Percentiles rank a stretch among this genome's conserved stretches.
These are phyloP conservation scores for Hydrochoerus hydrochaeris DNA, from an alignment of 2,113 vertebrate genomes.

Conservation along the genomic window DNA sequence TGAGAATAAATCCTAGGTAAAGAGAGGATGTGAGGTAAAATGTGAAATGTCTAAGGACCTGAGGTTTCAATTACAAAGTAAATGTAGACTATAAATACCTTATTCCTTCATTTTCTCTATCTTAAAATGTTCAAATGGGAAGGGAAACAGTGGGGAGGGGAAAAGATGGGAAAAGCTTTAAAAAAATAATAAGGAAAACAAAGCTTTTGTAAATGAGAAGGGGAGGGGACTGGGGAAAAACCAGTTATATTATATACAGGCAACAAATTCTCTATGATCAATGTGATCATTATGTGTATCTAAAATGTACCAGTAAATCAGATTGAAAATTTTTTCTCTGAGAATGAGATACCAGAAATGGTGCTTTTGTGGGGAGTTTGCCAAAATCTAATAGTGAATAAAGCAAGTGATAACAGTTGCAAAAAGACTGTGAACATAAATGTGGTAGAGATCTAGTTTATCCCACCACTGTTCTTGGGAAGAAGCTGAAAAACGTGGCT, in stretches of 20 bases:
- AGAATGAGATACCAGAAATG: neutral
- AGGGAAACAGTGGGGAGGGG: neutral
- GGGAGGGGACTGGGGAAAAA: too few relatives aligned
- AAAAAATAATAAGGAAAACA: neutral
- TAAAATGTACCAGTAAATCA: neutral
- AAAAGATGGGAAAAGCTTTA: neutral
- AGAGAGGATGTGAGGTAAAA: neutral
- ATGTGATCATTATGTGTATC: neutral
- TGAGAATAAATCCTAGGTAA: slow-evolving; percentile 19
- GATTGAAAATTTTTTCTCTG: neutral
- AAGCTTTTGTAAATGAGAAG: neutral
- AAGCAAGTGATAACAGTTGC: neutral
- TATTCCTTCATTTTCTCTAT: neutral
- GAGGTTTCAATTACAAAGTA: slow-evolving; percentile 3
- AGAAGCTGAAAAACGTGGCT: slow-evolving; percentile 6
- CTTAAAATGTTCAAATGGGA: neutral
- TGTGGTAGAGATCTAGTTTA: neutral
- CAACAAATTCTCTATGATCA: neutral
- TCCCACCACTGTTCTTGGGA: neutral
- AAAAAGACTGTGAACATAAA: slow-evolving; percentile 15
- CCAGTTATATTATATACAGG: neutral
- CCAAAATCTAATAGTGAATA: neutral
- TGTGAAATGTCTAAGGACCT: neutral
- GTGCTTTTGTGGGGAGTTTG: neutral
- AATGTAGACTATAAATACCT: neutral